Conservation (phyloP, 1,140 invertebrate species). For the Dendroctonus valens region DNA sequence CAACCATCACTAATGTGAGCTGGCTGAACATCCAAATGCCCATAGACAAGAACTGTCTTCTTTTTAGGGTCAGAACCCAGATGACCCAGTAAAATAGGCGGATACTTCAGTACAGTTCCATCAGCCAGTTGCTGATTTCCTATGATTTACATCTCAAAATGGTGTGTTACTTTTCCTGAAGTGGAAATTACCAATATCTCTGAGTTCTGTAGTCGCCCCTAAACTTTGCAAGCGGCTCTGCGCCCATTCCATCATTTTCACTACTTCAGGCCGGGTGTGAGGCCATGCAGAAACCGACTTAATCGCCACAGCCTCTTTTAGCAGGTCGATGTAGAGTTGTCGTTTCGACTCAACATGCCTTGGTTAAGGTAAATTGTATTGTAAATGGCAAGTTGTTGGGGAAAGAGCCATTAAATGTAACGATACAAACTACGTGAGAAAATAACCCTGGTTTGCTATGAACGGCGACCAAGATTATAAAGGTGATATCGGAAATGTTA, state of each 20-base stretch:
- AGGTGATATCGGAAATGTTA: no score
- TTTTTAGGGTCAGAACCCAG: slow-evolving; percentile 84
- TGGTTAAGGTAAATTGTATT: neutral
- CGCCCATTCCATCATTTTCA: slow-evolving; percentile 79
- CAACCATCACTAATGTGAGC: slow-evolving; percentile 90
- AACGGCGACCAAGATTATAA: no score
- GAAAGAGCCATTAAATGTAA: neutral
- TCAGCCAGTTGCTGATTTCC: slow-evolving; percentile 67
- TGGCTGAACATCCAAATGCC: slow-evolving; percentile 97
- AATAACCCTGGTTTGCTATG: no score
- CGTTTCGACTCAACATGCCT: slow-evolving; percentile 81
- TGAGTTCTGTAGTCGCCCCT: slow-evolving; percentile 73
- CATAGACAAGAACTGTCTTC: slow-evolving; percentile 93
- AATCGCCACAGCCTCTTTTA: slow-evolving; percentile 88
- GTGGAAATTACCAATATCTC: slow-evolving; percentile 66
- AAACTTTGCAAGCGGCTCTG: slow-evolving; percentile 70
- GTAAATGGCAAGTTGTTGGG: neutral
- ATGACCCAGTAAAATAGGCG: slow-evolving; percentile 83
- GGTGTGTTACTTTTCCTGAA: neutral
- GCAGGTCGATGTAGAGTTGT: slow-evolving; percentile 71
- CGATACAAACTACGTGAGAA: no score
- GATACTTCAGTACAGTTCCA: slow-evolving; percentile 73
- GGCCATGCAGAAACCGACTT: slow-evolving; percentile 92
- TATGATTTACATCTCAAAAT: slow-evolving; percentile 7
- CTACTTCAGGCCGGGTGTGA: slow-evolving; percentile 72